Percentiles rank a stretch among this genome's conserved stretches.
Evolutionary conservation across 2,113 vertebrate species (phyloP).

Genomic region (Tenrec ecaudatus): DNA sequence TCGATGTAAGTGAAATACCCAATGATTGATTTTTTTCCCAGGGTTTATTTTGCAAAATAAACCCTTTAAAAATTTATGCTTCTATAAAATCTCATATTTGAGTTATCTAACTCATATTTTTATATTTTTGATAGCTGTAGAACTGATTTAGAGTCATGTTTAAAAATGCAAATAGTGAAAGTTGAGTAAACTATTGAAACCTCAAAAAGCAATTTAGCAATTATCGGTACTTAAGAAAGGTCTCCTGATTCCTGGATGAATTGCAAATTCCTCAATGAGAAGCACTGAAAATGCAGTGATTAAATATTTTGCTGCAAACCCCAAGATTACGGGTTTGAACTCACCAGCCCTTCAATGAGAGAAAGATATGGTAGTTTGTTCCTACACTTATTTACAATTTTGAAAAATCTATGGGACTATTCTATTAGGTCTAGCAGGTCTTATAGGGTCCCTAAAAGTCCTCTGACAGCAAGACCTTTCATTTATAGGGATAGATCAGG

Average conservation of each 20-base stretch:
- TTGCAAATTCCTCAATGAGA: neutral
- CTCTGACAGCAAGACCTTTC: no score
- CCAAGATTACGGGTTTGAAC: no score
- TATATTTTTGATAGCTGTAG: neutral
- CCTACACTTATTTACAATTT: no score
- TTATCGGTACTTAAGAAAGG: neutral
- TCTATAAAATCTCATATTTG: neutral
- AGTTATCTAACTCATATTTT: constrained; percentile 3
- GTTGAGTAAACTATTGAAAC: neutral
- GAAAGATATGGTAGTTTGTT: no score
- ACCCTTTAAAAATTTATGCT: neutral
- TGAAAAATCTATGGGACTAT: no score
- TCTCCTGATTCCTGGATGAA: neutral
- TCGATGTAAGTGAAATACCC: constrained; percentile 37
- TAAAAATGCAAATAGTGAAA: neutral
- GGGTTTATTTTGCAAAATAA: constrained; percentile 15
- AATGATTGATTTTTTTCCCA: neutral
- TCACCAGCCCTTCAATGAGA: no score
- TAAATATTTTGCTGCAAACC: no score
- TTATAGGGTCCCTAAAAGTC: no score
- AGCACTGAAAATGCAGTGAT: no score
- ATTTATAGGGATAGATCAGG: no score
- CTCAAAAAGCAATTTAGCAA: neutral
- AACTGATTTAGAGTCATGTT: neutral
- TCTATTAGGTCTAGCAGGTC: no score